Percentiles rank a stretch among this genome's conserved stretches.
phyloP scores from a whole-genome alignment of 2,888 invertebrate genomes.

The Adelognathus sp. region DNA sequence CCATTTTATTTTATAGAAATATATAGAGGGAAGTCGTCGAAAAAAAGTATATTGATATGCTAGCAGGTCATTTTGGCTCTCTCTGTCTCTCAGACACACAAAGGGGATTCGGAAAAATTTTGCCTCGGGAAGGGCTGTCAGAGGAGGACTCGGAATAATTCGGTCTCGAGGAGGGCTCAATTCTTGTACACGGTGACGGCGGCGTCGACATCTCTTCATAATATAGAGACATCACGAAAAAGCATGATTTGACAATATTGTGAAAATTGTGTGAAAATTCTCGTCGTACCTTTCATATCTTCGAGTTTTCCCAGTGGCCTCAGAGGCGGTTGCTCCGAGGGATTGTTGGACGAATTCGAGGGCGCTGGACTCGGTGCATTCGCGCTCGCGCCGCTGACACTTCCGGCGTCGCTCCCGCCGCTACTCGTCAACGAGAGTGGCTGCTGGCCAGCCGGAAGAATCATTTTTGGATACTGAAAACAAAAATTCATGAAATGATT shows the following conservation, averaged over 20 bases:
- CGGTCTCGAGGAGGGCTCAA: too few species aligned
- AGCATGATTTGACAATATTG: too few species aligned
- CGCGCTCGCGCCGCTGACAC: slow-evolving; percentile 75
- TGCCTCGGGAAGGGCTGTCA: too few species aligned
- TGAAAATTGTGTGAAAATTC: background rate
- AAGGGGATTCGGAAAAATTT: too few species aligned
- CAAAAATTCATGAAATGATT: background rate
- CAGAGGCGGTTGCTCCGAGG: slow-evolving; percentile 78
- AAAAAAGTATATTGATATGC: slow-evolving; percentile 10
- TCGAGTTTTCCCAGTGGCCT: slow-evolving; percentile 88
- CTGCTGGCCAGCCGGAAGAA: slow-evolving; percentile 88
- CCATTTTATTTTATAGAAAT: too few species aligned
- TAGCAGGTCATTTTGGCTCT: too few species aligned
- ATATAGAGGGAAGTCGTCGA: too few species aligned
- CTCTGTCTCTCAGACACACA: too few species aligned
- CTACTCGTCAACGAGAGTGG: slow-evolving; percentile 80
- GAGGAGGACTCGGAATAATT: too few species aligned
- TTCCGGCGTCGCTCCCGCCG: slow-evolving; percentile 79
- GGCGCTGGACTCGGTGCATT: slow-evolving; percentile 78
- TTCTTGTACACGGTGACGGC: too few species aligned
- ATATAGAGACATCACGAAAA: too few species aligned
- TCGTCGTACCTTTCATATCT: slow-evolving; percentile 90
- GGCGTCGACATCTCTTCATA: too few species aligned
- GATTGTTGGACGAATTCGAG: slow-evolving; percentile 74
- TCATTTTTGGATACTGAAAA: slow-evolving; percentile 88